Base-by-base conservation (phyloP, 2,797 vertebrate species). In the Vespertilio murinus region DNA sequence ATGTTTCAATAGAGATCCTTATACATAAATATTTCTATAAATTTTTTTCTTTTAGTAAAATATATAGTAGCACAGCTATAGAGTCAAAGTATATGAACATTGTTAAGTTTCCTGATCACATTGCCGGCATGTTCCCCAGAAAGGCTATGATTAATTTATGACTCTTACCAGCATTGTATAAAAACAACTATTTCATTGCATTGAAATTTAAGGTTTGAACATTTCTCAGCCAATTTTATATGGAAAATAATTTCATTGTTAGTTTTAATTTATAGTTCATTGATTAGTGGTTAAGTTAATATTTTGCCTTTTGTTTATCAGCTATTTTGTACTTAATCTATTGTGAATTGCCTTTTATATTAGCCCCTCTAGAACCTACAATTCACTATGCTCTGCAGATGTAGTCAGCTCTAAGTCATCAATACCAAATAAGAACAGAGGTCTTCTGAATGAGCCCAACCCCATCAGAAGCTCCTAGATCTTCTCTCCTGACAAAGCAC, bases 181-280 rank as follows among this genome's bases (percentile, higher is more conserved):
- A 81, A 94, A 87, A 77, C 45, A 84, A 67, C n/a, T 20, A 52
- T 79, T 91, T 82, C 40, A 47, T n/a, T 28, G 35, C 74, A 56
- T 64, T 47, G 40, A 40, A 96, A 93, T 74, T 94, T 90, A 79
- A 79, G 40, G 92, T 73, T 92, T 84, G 54, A 93, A 96, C 73
- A 85, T 52, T 90, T 94, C 84, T 92, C 85, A 92, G 52, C 38
- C 38, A 92, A 85, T 92, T 93, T 84, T 56, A 71, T 70, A 79
- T 3, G 9, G 64, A 75, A 59, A 87, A 84, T 71, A 77, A 92
- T 92, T 95, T 93, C 20, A 78, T 88, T 94, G 80, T 86, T 74
- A 90, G 64, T 56, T 90, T 93, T 79, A 94, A 94, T 84, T 95
- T 94, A 70, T 52, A 93, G 56, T 75, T 92, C 81, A 89, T 82